A percentile compares a stretch with the other conserved stretches of the same genome.
phyloP scores from a whole-genome alignment of 2,888 invertebrate species.

The Agriotes lineatus region DNA sequence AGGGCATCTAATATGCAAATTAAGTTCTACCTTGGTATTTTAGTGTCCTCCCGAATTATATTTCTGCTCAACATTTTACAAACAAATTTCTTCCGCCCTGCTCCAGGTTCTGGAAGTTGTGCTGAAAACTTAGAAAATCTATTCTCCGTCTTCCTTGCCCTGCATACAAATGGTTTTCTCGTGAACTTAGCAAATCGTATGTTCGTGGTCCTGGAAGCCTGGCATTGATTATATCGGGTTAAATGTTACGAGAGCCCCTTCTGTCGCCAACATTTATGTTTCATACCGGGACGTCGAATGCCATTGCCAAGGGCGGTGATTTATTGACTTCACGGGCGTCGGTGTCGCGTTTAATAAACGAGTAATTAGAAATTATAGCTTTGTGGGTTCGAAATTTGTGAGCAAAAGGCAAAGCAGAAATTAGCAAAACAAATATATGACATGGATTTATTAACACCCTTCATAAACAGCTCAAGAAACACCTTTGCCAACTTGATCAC shows the following conservation, averaged over 20 bases:
- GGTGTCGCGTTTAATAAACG: no score
- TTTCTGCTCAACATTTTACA: not conserved
- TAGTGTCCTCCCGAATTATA: not conserved
- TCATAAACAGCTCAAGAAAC: no score
- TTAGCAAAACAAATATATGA: no score
- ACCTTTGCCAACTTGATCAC: no score
- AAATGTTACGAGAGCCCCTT: not conserved
- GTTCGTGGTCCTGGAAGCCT: not conserved
- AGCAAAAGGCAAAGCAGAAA: no score
- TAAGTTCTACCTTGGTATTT: not conserved
- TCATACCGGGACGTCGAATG: not conserved
- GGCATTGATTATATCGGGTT: not conserved
- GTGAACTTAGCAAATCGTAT: not conserved
- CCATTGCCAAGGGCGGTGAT: not conserved
- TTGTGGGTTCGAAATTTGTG: no score
- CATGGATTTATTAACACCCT: no score
- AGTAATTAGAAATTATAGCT: no score
- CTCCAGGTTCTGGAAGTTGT: not conserved
- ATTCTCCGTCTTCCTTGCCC: not conserved
- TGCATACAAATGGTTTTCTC: not conserved
- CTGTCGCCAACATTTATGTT: not conserved
- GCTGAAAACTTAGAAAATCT: not conserved
- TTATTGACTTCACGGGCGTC: not conserved
- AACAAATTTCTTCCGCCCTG: not conserved
- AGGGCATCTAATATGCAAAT: constrained; percentile 1